Evolutionary conservation across 1,140 invertebrate species (phyloP).

Genomic region (Drosophila ogumai): DNA sequence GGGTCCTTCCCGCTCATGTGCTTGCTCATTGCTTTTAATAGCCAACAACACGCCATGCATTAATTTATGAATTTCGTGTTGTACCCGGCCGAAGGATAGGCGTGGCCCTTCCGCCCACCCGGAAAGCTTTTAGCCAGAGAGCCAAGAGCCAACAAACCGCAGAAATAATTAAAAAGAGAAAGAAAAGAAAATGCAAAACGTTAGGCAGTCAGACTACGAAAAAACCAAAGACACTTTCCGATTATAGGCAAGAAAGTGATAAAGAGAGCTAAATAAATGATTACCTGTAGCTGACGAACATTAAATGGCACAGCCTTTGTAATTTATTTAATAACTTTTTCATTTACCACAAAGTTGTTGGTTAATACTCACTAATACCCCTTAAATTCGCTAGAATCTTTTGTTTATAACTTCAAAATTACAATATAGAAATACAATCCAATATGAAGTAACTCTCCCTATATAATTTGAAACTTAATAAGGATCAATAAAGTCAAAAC

Average conservation of each 20-base stretch:
- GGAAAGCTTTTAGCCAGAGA: constrained; percentile 68
- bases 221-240: constrained; percentile 14
- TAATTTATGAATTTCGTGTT: constrained; percentile 78
- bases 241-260: background rate
- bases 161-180: constrained; percentile 67
- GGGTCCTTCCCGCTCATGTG: constrained; percentile 64
- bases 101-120: constrained; percentile 39
- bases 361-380: background rate
- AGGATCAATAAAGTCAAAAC: background rate
- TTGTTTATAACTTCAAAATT: background rate
- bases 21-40: constrained; percentile 83
- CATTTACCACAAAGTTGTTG: no score
- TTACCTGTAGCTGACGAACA: constrained; percentile 4
- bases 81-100: constrained; percentile 18
- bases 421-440: background rate
- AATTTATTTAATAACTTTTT: background rate
- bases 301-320: background rate
- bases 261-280: constrained; percentile 16
- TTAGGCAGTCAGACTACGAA: constrained; percentile 6
- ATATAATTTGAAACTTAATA: background rate
- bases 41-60: constrained; percentile 81
- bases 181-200: background rate
- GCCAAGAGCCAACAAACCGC: constrained; percentile 23
- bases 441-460: background rate
- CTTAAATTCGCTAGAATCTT: no score